Base-by-base conservation (phyloP, 2,888 invertebrate genomes). In the Cataglyphis livida region DNA sequence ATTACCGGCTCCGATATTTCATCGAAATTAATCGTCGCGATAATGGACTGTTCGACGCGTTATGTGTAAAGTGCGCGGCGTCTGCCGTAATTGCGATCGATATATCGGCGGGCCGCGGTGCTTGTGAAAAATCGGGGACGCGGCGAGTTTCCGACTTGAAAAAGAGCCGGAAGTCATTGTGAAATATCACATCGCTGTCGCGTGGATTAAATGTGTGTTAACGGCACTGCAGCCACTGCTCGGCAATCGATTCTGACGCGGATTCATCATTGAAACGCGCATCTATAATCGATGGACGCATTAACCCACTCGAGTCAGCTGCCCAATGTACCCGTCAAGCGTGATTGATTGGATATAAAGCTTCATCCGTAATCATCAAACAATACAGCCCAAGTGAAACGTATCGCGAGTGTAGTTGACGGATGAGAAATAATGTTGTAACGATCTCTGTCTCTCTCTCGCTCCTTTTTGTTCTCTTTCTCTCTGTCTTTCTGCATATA, bases 221-320 rank as follows among this genome's bases (percentile, higher is more conserved):
- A 73, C 75, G 65, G 44, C n/a, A 7, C 51, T 51, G 44, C 51
- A 18, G 38, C 51, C 48, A n/a, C 57, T n/a, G 28, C 48, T 41
- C 54, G 32, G 64, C 66, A 54, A 76, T 64, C 65, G 64, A 65
- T 75, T 65, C 76, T 57, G 41, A 48, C 62, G 65, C 65, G 76
- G 81, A 82, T 75, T 74, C 75, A 74, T 74, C 76, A 74, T 75
- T 74, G 81, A 64, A 82, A 48, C 78, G 81, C 57, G 81, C 81
- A 66, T 75, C 81, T 59, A 78, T 82, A 82, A 82, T 82, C 68
- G 82, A 82, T 82, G 64, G 68, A 78, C 54, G 78, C 78, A 82
- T 82, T 82, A 82, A 82, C 78, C 78, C 66, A 68, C 78, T 78
- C 66, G 78, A 78, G 78, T 68, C 68, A 51, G 78, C 79, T 76